Evolutionary conservation across 2,888 invertebrate species (phyloP).

Genomic region (Microplitis manilae): DNA sequence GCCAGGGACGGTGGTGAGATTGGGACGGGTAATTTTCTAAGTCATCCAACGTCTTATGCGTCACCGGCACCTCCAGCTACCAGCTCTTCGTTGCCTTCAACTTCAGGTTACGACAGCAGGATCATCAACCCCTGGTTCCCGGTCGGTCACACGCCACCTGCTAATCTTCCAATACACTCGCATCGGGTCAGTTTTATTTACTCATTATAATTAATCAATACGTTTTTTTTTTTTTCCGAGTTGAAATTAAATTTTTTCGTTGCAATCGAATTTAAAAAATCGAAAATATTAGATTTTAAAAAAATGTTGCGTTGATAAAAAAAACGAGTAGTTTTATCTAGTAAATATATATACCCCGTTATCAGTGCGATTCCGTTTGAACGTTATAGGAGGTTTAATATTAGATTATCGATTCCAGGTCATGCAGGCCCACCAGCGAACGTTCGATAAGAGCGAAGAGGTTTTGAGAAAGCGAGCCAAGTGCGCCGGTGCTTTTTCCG

Average conservation of each 20-base stretch:
- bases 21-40: slow-evolving; percentile 49
- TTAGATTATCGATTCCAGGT: slow-evolving; percentile 53
- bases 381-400: slow-evolving; percentile 48
- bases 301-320: neutral
- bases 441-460: slow-evolving; percentile 64
- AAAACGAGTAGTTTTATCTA: neutral
- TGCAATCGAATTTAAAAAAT: neutral
- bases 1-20: slow-evolving; percentile 38
- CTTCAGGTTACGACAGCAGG: slow-evolving; percentile 52
- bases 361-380: slow-evolving; percentile 38
- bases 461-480: slow-evolving; percentile 64
- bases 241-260: neutral
- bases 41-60: slow-evolving; percentile 51
- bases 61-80: slow-evolving; percentile 41
- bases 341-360: neutral
- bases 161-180: slow-evolving; percentile 60
- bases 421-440: slow-evolving; percentile 56
- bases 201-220: neutral
- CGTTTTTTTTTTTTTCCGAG: neutral
- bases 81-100: slow-evolving; percentile 48
- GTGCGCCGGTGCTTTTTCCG: slow-evolving; percentile 55
- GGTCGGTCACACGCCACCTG: slow-evolving; percentile 57
- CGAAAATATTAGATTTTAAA: too few species aligned
- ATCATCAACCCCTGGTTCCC: slow-evolving; percentile 65
- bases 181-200: slow-evolving; percentile 57